Evolutionary conservation across 2,797 vertebrate genomes (phyloP).

Genomic region (Vipera ursinii): DNA sequence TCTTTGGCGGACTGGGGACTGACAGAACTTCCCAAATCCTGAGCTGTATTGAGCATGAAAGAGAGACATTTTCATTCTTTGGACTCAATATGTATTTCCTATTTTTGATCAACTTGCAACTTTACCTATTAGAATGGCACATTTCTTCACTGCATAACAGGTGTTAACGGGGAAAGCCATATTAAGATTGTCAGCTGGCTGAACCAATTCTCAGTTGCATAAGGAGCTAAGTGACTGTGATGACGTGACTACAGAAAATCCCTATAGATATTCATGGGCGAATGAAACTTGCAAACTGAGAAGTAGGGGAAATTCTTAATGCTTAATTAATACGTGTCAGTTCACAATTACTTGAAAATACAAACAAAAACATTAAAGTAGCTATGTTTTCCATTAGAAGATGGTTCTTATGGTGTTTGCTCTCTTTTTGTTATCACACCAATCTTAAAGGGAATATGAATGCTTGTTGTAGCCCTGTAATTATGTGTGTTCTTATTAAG

Average conservation of each 20-base stretch:
- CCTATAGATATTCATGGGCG: background rate
- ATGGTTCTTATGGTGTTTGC: background rate
- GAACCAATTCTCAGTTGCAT: background rate
- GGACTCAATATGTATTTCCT: conserved; percentile 51
- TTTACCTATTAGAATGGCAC: background rate
- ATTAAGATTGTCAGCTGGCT: conserved; percentile 18
- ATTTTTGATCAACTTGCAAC: conserved; percentile 39
- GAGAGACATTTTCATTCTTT: conserved; percentile 17
- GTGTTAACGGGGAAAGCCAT: conserved; percentile 40
- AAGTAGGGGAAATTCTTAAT: background rate
- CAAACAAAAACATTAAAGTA: background rate
- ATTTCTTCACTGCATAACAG: conserved; percentile 11
- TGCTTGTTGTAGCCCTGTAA: background rate
- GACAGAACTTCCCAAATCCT: conserved; percentile 43
- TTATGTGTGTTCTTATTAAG: background rate
- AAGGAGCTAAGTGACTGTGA: background rate
- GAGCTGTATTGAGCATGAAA: conserved; percentile 20
- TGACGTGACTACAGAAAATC: background rate
- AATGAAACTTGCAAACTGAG: background rate
- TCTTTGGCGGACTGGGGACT: conserved; percentile 58
- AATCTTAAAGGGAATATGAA: background rate
- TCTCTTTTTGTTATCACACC: background rate
- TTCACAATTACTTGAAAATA: background rate
- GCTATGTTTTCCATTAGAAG: background rate
- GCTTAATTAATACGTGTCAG: background rate